Evolutionary conservation across 2,797 vertebrate species (phyloP), one percentile per base, ranked within the genome.

Genomic region (Otolemur crassicaudatus): DNA sequence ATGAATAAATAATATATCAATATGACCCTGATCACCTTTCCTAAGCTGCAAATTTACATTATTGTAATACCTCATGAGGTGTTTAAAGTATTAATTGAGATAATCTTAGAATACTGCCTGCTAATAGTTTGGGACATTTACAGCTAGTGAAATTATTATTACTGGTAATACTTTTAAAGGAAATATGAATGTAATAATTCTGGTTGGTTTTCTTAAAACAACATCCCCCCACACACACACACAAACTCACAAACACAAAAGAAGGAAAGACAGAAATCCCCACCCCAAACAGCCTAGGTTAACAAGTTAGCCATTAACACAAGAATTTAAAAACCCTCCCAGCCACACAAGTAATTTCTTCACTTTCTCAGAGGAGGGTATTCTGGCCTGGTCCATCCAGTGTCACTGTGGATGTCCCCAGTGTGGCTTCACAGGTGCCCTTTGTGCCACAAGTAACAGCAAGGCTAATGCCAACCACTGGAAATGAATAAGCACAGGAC

Each of bases 171-270:
- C 65, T 76, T 49, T 56, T 90, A 49, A 60, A 87, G 7, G 3
- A 61, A 58, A 1, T 43, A 40, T 90, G 16, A 67, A 67, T 67
- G 65, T n/a, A 67, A 27, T 69, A 87, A 96, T 63, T 93, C 37
- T 63, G 72, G 94, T 17, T 31, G 19, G 43, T 86, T 88, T 97
- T 97, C 88, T 97, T 97, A 91, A 95, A 96, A 91, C 43, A 34
- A 86, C 19, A 76, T 73, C 25, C 6, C 6, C 23, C 23, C 14
- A 31, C n/a, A 5, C 46, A n/a, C 65, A 43, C 67, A 87, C 3
- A 53, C 49, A 53, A 2, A 53, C 49, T 53, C 49, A 53, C 14
- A 53, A 53, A 53, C 49, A 53, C 49, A 53, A 53, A 53, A 53
- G 49, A 53, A 16, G 49, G 3, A 60, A 94, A 72, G 43, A 8